These are phyloP conservation scores for Drosophila robusta DNA, from an alignment of 2,888 invertebrate species.

Conservation along the genomic window DNA sequence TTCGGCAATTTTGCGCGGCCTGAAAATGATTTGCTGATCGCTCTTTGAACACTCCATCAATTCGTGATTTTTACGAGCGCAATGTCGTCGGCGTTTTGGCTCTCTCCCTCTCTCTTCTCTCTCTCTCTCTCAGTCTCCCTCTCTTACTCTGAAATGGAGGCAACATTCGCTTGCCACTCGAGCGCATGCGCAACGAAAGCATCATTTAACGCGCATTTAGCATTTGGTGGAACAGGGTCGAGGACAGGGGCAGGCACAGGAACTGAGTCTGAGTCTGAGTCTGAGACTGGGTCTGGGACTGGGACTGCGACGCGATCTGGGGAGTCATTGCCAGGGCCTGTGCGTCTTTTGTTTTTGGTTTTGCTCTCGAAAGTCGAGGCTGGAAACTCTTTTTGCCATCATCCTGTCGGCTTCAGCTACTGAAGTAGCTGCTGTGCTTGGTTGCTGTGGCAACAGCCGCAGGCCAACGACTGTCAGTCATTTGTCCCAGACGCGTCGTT, in stretches of 20 bases:
- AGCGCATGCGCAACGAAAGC: conserved; percentile 80
- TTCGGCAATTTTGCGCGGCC: conserved; percentile 76
- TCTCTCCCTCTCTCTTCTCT: conserved; percentile 8
- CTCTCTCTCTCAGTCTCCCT: conserved; percentile 3
- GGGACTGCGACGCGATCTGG: conserved; percentile 17
- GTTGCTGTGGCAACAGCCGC: conserved; percentile 59
- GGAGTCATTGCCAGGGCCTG: conserved; percentile 52
- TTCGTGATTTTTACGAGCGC: conserved; percentile 84
- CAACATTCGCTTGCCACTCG: conserved; percentile 41
- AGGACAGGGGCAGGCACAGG: conserved; percentile 7
- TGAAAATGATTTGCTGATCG: conserved; percentile 84
- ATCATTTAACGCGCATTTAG: conserved; percentile 81
- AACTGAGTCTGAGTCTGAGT: conserved; percentile 3
- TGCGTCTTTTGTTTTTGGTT: conserved; percentile 58
- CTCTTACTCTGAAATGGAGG: conserved; percentile 34
- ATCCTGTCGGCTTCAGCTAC: conserved; percentile 80
- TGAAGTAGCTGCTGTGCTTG: conserved; percentile 81
- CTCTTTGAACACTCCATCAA: conserved; percentile 84
- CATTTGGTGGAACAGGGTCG: conserved; percentile 43
- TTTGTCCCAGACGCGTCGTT: conserved; percentile 73
- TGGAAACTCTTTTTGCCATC: conserved; percentile 49
- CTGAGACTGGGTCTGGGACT: conserved; percentile 7
- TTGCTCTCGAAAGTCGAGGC: conserved; percentile 37
- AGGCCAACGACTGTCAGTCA: conserved; percentile 68
- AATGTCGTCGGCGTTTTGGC: conserved; percentile 67